Base-by-base conservation (phyloP, 2,113 vertebrate genomes). In the Eubucco bourcierii region DNA sequence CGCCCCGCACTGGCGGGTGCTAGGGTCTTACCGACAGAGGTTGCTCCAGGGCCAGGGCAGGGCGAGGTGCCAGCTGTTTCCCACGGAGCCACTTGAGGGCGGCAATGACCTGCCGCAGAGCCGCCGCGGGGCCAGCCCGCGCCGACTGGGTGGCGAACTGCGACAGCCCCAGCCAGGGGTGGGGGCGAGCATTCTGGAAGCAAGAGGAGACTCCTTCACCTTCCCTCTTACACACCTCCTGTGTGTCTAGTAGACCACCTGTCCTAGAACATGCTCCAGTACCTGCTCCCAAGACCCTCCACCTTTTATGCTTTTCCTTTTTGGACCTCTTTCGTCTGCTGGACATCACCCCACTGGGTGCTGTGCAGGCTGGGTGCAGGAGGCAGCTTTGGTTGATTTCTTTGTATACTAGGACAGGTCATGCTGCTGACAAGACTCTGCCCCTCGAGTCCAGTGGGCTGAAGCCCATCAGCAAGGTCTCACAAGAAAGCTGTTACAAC, bases 71-170 rank as follows among this genome's bases (percentile, higher is more conserved):
- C 64, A 16, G 87, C 82, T n/a, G 2, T 94, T 91, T 16, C 71
- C 23, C 63, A 3, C 1, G 11, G 13, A 28, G 72, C 94, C 96
- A 28, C 95, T 58, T 41, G 96, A 74, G 95, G 95, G 96, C 95
- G 92, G 18, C 93, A 94, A 11, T 71, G 75, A 50, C 77, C 58
- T 50, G 34, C 20, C 5, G 24, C 52, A 63, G 56, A 77, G 82
- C 52, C 10, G 25, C 31, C 10, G 56, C 24, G 11, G 18, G 39
- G 23, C 27, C 18, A 23, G 9, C 19, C 82, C 0, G 68, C 33
- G 39, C 37, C 20, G 44, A 19, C 37, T 5, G 67, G 79, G 53
- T 2, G 0, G 37, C 37, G 37, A 20, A 10, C 55, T 3, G 64
- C 78, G 75, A 4, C 63, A 12, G 74, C 4, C 24, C 7, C 29